Evolutionary conservation across 37 sponge, comb jelly and placozoan genomes (phyloP).

Genomic region (Spongilla lacustris): DNA sequence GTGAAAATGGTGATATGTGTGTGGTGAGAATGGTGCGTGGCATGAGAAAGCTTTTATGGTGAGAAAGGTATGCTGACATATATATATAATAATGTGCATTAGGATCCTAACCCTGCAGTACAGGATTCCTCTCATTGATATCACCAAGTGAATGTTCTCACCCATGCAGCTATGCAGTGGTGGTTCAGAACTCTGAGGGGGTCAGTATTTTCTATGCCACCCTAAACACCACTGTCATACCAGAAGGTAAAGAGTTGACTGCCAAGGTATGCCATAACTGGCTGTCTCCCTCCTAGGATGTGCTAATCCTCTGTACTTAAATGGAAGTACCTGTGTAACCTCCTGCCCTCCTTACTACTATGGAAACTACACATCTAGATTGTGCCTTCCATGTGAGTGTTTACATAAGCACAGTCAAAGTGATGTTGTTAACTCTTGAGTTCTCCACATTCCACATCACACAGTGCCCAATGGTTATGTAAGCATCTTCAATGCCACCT

Average conservation of each 20-base stretch:
- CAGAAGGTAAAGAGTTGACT: background rate
- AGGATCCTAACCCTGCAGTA: background rate
- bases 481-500: background rate
- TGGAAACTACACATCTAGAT: conserved; percentile 21
- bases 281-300: background rate
- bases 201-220: background rate
- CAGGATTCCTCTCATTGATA: background rate
- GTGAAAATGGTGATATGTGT: background rate
- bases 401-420: background rate
- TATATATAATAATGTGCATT: background rate
- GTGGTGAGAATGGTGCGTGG: background rate
- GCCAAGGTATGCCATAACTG: background rate
- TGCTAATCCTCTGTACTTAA: background rate
- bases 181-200: background rate
- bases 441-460: background rate
- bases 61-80: background rate
- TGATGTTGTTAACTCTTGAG: background rate
- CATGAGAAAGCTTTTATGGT: background rate
- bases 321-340: conserved; percentile 16
- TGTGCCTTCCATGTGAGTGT: conserved; percentile 11
- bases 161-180: background rate
- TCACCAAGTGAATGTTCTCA: background rate
- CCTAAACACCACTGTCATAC: background rate
- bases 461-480: background rate
- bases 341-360: conserved; percentile 27